Percentiles rank a stretch among this genome's conserved stretches.
Conservation (phyloP, 2,113 vertebrate species). For the Ptilorrhoa leucosticta region DNA sequence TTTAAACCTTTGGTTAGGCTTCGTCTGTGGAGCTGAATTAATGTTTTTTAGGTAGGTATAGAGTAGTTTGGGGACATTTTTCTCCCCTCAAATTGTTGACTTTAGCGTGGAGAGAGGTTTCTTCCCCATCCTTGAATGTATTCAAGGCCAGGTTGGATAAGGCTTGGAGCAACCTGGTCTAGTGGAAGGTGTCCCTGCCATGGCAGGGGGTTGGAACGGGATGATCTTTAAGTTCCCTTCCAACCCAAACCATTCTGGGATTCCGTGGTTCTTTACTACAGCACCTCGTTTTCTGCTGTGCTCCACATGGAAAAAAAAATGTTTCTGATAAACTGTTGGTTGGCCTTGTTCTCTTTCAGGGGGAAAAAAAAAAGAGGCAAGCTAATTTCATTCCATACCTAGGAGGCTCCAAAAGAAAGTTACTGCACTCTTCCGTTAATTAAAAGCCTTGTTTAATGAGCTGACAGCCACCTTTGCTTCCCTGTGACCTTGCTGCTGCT, state of each 20-base stretch:
- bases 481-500: not conserved
- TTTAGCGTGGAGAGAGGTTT: not conserved
- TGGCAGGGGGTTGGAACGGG: not conserved
- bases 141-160: rapidly evolving
- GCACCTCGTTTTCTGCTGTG: not conserved
- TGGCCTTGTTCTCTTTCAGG: not conserved
- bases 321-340: not conserved
- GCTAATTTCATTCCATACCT: not conserved
- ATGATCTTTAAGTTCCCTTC: not conserved
- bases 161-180: not conserved
- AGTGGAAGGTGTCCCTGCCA: not conserved
- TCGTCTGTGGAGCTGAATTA: not conserved
- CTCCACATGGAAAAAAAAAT: not conserved
- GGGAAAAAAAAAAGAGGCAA: not conserved
- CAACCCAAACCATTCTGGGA: not conserved
- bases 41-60: not conserved
- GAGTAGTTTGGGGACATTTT: not conserved
- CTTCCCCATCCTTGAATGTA: not conserved
- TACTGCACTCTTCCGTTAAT: not conserved
- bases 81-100: not conserved
- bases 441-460: not conserved
- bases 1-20: not conserved
- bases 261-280: not conserved
- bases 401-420: not conserved
- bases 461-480: not conserved